Evolutionary conservation across 2,797 vertebrate genomes (phyloP), one percentile per base, ranked within the genome.

Genomic region (Valencia hispanica): DNA sequence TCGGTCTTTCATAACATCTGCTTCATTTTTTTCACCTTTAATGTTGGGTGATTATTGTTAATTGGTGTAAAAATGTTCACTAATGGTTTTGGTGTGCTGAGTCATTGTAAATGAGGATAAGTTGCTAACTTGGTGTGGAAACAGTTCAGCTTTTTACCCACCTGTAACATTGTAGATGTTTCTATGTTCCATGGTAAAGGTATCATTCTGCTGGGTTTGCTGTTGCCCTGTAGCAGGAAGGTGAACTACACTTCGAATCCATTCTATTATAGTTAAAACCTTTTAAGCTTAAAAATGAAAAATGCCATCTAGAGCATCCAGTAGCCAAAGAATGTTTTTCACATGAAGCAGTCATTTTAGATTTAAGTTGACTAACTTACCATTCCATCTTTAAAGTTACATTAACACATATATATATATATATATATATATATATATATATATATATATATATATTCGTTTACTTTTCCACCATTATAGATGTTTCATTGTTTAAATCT

Each of bases 291-390:
- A 5, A 22, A 41, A 47, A 39, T 11, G 9, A 51, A 27, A 51
- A 25, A 51, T 77, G 41, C 77, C 9, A 47, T 70, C 25, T 5
- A 45, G 34, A 45, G n/a, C 17, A 14, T 50, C 32, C 5, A 30
- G 48, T 14, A 45, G 70, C 22, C 22, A 51, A 25, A 79, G 61
- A 78, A 22, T 77, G 81, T 77, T 75, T 63, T 72, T 86, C 80
- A 89, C 89, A 89, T 86, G 85, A 91, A 90, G 89, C 81, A 18
- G 53, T 72, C 72, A 77, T 68, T 88, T 80, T 84, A 79, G 59
- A 27, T 10, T 91, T 87, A 72, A 80, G 80, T 79, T 17, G 51
- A n/a, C 27, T 72, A 48, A 59, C 48, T 72, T 78, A 68, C 78
- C 68, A 41, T 1, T 0, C 78, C 69, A 79, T 87, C 59, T 74